Conservation (phyloP, 2,888 invertebrate genomes). For the Osmoderma eremita region DNA sequence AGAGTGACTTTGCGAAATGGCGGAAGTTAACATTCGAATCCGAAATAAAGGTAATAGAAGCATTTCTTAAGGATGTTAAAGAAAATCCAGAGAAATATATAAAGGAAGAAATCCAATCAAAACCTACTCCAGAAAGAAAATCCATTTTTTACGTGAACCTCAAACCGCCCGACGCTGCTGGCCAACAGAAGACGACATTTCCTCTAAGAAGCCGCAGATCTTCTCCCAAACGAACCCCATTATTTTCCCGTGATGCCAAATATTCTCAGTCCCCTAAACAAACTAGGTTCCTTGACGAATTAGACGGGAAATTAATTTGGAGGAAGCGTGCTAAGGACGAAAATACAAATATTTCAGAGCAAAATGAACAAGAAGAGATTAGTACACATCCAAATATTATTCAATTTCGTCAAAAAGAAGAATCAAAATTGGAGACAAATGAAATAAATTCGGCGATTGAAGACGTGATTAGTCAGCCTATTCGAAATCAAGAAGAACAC, state of each 20-base stretch:
- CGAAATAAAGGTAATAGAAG: slow-evolving; percentile 6
- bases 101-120: background rate
- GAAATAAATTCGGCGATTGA: no score
- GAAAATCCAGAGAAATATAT: slow-evolving; percentile 1
- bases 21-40: slow-evolving; percentile 1
- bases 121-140: background rate
- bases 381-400: no score
- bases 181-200: background rate
- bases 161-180: background rate
- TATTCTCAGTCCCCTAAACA: background rate
- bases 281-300: background rate
- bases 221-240: background rate
- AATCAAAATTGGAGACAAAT: no score
- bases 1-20: slow-evolving; percentile 6
- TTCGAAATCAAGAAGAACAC: no score
- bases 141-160: slow-evolving; percentile 9
- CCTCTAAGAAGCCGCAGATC: background rate
- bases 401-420: no score
- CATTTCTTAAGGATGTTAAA: slow-evolving; percentile 8
- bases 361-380: background rate
- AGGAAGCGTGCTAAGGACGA: background rate
- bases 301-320: background rate
- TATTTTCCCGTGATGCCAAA: background rate
- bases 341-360: background rate
- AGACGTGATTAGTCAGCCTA: no score